Evolutionary conservation across 2,113 vertebrate species (phyloP).

Genomic region (Fulica atra): DNA sequence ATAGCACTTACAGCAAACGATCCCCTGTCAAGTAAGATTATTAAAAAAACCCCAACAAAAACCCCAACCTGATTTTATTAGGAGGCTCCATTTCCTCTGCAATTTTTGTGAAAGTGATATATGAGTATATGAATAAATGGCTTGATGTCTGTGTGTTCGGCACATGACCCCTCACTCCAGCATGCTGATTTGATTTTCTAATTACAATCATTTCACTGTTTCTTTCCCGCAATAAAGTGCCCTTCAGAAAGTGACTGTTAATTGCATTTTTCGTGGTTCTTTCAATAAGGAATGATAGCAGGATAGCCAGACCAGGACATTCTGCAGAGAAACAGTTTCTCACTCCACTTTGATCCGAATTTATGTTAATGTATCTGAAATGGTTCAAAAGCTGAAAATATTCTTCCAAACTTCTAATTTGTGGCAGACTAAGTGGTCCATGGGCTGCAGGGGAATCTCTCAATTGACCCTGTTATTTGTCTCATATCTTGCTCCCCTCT

Average conservation of each 20-base stretch:
- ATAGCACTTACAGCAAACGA: neutral
- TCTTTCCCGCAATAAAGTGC: neutral
- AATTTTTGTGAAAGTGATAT: neutral
- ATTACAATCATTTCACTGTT: neutral
- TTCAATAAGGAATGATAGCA: neutral
- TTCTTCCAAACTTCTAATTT: neutral
- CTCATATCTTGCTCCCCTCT: too few species aligned
- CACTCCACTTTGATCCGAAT: neutral
- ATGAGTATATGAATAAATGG: neutral
- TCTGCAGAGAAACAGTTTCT: neutral
- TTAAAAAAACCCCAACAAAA: neutral
- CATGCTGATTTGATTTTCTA: constrained; percentile 9
- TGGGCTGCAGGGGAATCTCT: too few species aligned
- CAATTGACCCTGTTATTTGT: too few species aligned
- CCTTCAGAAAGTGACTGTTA: neutral
- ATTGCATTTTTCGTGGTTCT: neutral
- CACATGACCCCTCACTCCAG: neutral
- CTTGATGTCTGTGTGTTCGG: neutral
- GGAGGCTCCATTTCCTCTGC: neutral
- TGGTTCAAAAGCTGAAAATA: neutral
- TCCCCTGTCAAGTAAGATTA: neutral
- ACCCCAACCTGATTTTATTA: neutral
- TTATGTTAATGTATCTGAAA: neutral
- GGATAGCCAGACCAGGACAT: neutral
- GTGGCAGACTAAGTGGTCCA: neutral